phyloP scores from a whole-genome alignment of 2,888 invertebrate genomes.

The Allophyes oxyacanthae region DNA sequence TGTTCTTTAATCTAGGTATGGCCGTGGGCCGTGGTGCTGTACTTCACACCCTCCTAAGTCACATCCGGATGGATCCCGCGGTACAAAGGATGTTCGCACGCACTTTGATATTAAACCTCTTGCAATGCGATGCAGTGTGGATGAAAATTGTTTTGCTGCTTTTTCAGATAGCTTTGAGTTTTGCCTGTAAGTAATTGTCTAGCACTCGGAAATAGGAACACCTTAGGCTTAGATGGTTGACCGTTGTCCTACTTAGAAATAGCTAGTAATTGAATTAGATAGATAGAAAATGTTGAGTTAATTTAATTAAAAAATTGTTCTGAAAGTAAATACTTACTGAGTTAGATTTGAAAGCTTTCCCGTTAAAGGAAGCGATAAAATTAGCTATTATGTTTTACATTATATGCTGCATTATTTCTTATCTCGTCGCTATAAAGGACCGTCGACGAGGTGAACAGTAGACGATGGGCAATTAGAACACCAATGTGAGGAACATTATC shows the following conservation, averaged over 20 bases:
- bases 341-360: slow-evolving; percentile 6
- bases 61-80: slow-evolving; percentile 45
- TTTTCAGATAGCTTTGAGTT: slow-evolving; percentile 16
- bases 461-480: slow-evolving; percentile 61
- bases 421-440: slow-evolving; percentile 45
- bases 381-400: slow-evolving; percentile 12
- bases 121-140: slow-evolving; percentile 29
- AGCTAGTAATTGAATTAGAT: no score
- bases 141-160: slow-evolving; percentile 27
- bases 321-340: no score
- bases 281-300: no score
- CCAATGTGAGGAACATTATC: slow-evolving; percentile 67
- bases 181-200: background rate
- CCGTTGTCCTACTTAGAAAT: no score
- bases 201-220: no score
- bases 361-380: slow-evolving; percentile 21
- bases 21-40: slow-evolving; percentile 60
- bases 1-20: slow-evolving; percentile 87
- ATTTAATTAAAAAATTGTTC: no score
- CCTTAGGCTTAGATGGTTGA: no score
- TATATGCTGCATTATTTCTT: slow-evolving; percentile 28
- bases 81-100: slow-evolving; percentile 53
- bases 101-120: slow-evolving; percentile 51
- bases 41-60: slow-evolving; percentile 57
- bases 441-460: slow-evolving; percentile 54